These are phyloP conservation scores for Megaceryle maxima DNA, from an alignment of 2,113 vertebrate species.

Conservation along the genomic window DNA sequence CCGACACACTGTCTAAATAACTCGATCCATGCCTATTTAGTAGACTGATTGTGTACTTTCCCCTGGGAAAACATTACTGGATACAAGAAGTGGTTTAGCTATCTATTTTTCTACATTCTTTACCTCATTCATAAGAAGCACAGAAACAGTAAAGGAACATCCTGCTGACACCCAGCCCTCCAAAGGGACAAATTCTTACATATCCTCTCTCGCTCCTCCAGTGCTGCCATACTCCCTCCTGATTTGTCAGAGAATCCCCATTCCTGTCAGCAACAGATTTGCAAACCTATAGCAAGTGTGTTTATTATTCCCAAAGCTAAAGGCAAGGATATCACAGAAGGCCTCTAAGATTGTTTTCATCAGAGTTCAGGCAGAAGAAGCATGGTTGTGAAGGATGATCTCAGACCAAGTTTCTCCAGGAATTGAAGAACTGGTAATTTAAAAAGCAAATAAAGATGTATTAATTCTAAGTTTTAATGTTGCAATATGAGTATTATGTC, in stretches of 20 bases:
- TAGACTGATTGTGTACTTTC: background rate
- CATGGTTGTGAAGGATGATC: background rate
- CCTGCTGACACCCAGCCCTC: background rate
- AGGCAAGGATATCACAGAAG: background rate
- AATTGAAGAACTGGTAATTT: background rate
- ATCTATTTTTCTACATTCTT: background rate
- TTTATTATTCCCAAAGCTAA: background rate
- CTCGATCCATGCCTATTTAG: background rate
- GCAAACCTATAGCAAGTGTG: background rate
- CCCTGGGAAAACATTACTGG: background rate
- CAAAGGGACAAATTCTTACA: background rate
- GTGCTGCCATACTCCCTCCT: background rate
- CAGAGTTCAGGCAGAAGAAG: background rate
- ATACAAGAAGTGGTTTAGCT: background rate
- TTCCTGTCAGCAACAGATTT: background rate
- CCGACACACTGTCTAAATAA: background rate
- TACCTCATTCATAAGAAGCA: background rate
- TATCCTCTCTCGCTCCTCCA: fast-evolving
- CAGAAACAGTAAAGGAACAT: background rate
- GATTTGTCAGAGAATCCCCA: background rate
- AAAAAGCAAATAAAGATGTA: background rate
- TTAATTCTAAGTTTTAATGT: background rate
- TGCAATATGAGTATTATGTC: background rate
- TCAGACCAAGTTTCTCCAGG: background rate
- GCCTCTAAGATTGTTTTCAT: background rate